Base-by-base conservation (phyloP, 2,888 invertebrate genomes). In the Thysanoteuthis rhombus region DNA sequence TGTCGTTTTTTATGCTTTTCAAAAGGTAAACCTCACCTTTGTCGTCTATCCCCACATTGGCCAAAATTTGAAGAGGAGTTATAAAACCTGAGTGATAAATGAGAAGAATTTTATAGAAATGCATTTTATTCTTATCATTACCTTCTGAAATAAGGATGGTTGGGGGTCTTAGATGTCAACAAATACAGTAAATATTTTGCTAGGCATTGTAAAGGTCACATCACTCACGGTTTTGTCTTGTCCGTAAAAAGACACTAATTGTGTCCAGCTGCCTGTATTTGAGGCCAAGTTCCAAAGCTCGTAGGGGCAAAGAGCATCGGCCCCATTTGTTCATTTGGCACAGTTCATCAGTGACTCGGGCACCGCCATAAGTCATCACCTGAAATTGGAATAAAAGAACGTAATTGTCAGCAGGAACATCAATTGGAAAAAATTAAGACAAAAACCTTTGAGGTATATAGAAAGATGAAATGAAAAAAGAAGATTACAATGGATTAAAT, bases 211-310 rank as follows among this genome's bases (percentile, higher is more conserved):
- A 25, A 58, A 40, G 22, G 1, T 52, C 28, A 75, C 6, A 16
- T 36, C 25, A 94, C 96, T 94, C 94, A 96, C 96, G 94, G 36
- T 95, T 95, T 94, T 96, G 96, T 94, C 96, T 96, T 94, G 96
- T 96, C 94, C 96, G 96, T n/a, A 97, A 95, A 94, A 96, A 97
- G 95, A 96, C 96, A 16, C 96, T 94, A n/a, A 96, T 95, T 25
- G 96, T 96, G 93, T 97, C 97, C 19, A 96, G 94, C 93, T 97
- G 97, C 36, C 96, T 94, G 91, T 96, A 96, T 93, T 96, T 95
- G 19, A 97, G 95, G 5, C 96, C 96, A 12, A 95, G 95, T 94
- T 96, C 96, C 39, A 97, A 95, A 0, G 96, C 96, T 89, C 96
- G 95, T 16, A 96, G 92, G 0, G 96, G 96, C 32, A 97, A 95